Conservation (phyloP, 2,888 invertebrate species). For the Tenthredo amoena region DNA sequence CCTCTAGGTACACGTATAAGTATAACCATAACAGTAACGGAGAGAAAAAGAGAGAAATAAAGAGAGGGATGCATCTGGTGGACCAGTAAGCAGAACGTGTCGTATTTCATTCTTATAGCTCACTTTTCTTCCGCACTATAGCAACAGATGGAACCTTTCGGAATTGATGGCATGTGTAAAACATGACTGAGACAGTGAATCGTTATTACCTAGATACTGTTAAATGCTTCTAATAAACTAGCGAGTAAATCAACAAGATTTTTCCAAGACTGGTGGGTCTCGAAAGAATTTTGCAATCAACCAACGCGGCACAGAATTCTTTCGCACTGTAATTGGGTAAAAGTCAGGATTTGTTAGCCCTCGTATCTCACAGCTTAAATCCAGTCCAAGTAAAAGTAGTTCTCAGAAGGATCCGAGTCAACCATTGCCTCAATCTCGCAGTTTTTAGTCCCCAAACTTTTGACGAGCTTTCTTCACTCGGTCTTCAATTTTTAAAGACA, state of each 20-base stretch:
- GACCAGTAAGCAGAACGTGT: not conserved
- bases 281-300: not conserved
- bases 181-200: not conserved
- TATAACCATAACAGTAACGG: not conserved
- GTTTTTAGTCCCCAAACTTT: not conserved
- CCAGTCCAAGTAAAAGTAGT: not conserved
- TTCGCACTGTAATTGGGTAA: not conserved
- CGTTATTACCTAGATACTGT: not conserved
- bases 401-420: not conserved
- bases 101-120: constrained; percentile 10
- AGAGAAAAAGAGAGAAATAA: not conserved
- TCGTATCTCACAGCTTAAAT: not conserved
- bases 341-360: not conserved
- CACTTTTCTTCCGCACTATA: not conserved
- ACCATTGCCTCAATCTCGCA: not conserved
- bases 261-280: not conserved
- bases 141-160: not conserved
- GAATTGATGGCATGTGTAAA: not conserved
- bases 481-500: not conserved
- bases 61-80: constrained; percentile 20
- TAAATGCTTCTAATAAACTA: not conserved
- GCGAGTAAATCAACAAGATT: not conserved
- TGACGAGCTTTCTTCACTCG: too few relatives aligned
- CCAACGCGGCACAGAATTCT: not conserved
- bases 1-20: not conserved